Percentiles rank a stretch among this genome's conserved stretches.
Conservation (phyloP, 2,888 invertebrate genomes). For the Orthosia gothica region DNA sequence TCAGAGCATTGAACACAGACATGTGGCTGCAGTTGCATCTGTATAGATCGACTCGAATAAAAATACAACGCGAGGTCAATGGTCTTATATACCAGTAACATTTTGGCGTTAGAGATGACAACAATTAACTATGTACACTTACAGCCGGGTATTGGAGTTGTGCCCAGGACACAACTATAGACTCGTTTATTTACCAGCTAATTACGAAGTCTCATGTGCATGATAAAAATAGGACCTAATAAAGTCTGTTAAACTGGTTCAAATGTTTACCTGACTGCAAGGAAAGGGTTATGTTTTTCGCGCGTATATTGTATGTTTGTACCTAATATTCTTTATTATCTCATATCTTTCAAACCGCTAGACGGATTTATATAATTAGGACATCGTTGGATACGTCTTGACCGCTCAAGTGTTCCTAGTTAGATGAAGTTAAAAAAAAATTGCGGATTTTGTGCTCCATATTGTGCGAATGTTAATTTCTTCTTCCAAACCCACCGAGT, state of each 20-base stretch:
- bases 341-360: too few species aligned
- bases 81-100: constrained; percentile 34
- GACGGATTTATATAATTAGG: too few species aligned
- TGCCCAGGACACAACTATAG: constrained; percentile 39
- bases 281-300: too few species aligned
- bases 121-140: constrained; percentile 39
- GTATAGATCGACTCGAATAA: constrained; percentile 22
- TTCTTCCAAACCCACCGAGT: too few species aligned
- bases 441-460: too few species aligned
- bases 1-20: constrained; percentile 24
- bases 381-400: too few species aligned
- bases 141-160: constrained; percentile 37
- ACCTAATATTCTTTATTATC: too few species aligned
- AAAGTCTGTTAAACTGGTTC: not conserved
- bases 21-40: constrained; percentile 35
- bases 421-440: too few species aligned
- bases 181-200: not conserved
- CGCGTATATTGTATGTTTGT: too few species aligned
- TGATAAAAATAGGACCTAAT: constrained; percentile 10
- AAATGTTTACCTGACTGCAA: too few species aligned
- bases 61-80: constrained; percentile 48
- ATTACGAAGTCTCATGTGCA: not conserved
- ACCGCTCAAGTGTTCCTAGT: too few species aligned
- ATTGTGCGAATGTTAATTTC: too few species aligned
- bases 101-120: constrained; percentile 46